phyloP scores from a whole-genome alignment of 2,113 vertebrate genomes.

The Mastomys coucha region DNA sequence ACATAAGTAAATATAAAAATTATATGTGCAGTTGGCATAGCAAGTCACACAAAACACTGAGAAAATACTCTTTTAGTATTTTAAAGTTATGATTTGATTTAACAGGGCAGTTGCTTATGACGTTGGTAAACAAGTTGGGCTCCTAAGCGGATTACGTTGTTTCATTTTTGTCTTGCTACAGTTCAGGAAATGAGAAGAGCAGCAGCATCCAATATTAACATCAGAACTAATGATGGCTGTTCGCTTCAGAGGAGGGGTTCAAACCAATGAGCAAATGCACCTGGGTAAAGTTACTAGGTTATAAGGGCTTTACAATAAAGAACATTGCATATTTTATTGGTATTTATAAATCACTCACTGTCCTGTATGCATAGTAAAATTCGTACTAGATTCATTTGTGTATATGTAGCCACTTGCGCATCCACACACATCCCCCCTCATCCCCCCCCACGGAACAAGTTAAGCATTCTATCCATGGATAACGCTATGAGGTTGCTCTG shows the following conservation, averaged over 20 bases:
- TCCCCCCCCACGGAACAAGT: not conserved
- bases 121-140: not conserved
- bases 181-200: conserved; percentile 32
- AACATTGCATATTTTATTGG: not conserved
- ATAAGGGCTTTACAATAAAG: conserved; percentile 14
- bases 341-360: not conserved
- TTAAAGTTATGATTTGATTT: conserved; percentile 16
- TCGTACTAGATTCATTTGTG: not conserved
- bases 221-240: not conserved
- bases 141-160: not conserved
- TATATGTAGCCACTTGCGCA: too few relatives aligned
- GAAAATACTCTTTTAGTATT: conserved; percentile 18
- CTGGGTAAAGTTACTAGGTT: not conserved
- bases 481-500: not conserved
- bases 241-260: not conserved
- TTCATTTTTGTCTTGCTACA: conserved; percentile 32
- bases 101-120: not conserved
- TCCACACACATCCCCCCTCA: not conserved
- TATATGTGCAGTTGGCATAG: not conserved
- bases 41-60: not conserved
- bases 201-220: not conserved
- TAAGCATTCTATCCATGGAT: not conserved
- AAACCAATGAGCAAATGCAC: conserved; percentile 34
- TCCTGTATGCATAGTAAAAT: not conserved
- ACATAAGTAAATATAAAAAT: not conserved